A percentile compares a stretch with the other conserved stretches of the same genome.
Conservation (phyloP, 2,888 invertebrate species). For the Hyles lineata region DNA sequence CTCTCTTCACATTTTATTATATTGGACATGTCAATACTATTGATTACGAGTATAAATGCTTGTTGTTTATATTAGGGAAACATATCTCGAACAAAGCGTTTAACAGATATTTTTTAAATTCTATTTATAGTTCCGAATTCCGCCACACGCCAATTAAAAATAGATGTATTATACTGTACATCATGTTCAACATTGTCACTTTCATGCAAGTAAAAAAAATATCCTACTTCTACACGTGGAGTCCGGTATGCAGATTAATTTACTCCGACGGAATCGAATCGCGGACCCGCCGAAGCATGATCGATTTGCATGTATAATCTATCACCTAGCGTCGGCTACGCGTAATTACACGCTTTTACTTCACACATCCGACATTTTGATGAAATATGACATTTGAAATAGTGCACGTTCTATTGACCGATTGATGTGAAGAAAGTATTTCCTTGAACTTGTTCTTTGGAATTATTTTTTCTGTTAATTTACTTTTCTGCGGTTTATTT, state of each 20-base stretch:
- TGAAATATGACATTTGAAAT: constrained; percentile 12
- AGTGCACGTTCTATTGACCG: not conserved
- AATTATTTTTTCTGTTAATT: not conserved
- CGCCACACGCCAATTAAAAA: too few relatives aligned
- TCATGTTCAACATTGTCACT: too few relatives aligned
- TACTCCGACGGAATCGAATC: not conserved
- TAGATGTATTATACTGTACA: too few relatives aligned
- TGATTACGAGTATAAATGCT: too few relatives aligned
- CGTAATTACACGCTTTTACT: constrained; percentile 23
- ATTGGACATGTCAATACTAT: too few relatives aligned
- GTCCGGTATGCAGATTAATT: not conserved
- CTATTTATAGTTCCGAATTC: too few relatives aligned
- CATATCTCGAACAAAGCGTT: too few relatives aligned
- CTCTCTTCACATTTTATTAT: too few relatives aligned
- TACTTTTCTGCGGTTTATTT: not conserved
- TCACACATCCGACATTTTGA: constrained; percentile 20
- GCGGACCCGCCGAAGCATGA: not conserved
- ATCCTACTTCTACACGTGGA: too few relatives aligned
- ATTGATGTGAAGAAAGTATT: constrained; percentile 5
- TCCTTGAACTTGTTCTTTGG: not conserved
- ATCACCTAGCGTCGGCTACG: not conserved
- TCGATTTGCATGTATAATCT: constrained; percentile 13
- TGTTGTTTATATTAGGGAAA: too few relatives aligned
- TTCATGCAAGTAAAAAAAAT: too few relatives aligned
- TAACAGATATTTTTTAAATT: too few relatives aligned